Base-by-base conservation (phyloP, 2,888 invertebrate genomes). In the Pocota personata region DNA sequence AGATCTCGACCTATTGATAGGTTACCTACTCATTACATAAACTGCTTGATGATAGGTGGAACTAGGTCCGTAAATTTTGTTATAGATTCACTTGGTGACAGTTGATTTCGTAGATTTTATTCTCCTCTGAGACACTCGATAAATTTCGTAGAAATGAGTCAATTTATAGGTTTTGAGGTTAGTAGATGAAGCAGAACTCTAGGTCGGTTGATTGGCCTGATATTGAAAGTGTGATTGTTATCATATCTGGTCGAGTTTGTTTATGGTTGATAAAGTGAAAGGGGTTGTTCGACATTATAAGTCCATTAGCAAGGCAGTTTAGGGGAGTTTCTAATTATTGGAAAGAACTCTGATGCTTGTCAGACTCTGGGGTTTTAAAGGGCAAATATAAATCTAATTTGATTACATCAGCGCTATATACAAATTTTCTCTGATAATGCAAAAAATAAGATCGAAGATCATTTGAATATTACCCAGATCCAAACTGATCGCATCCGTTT, bases 141-240 rank as follows among this genome's bases (percentile, higher is more conserved):
- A 48, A 30, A 55, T 37, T 86, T 80, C 86, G 66, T 55, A 40
- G 82, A 82, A 86, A 86, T 55, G 86, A 75, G 48, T 80, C 86
- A 86, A 86, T 86, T 80, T 80, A 86, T 86, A 71, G 69, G 71
- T 72, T 76, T 80, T 66, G 66, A 86, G 86, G 86, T 82, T 67
- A 80, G 66, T 55, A 55, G 35, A 35, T 43, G 76, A 37, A 69
- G 30, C 7, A 16, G 55, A 40, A 46, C 62, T 55, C 57, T 69
- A 50, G 67, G 67, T 77, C 50, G 46, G 32, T 48, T 50, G 66
- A 48, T 76, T 50, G 64, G 57, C 27, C 30, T 64, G 71, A 60
- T 58, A 72, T 37, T 21, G 62, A 69, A 71, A 75, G 79, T 84
- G 83, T 79, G 73, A 78, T 84, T 55, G 62, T 50, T 75, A 84